Evolutionary conservation across 2,113 vertebrate genomes (phyloP), one percentile per base, ranked within the genome.

Genomic region (Python bivittatus): DNA sequence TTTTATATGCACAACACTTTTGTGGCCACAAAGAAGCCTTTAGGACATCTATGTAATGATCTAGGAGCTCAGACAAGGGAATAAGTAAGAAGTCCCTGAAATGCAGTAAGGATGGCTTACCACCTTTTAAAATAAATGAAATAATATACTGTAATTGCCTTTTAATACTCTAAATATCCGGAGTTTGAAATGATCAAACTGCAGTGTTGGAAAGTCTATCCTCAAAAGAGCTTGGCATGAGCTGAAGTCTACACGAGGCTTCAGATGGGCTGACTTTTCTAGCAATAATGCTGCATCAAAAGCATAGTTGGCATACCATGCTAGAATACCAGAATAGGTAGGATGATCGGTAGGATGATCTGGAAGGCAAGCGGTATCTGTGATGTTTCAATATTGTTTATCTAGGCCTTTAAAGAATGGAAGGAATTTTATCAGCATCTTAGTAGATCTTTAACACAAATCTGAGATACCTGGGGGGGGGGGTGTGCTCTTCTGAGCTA

Each of bases 391-490:
- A 60, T 54, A 54, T 68, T 91, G 57, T 33, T 52, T 91, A 68
- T 93, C 87, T 90, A 90, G 42, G 92, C 93, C 94, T 89, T 85
- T 94, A 92, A 56, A 96, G 89, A 93, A 96, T 88, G 94, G 93
- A 91, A 97, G 97, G 93, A 95, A 97, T 97, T 96, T 97, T 96
- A 95, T 96, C 94, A 96, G 88, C 90, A 89, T 90, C 86, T 25
- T 0, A 94, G 87, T 23, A 94, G 93, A 94, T 91, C 79, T 96
- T 64, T 91, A 72, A 95, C 52, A 84, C 23, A 91, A 94, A 84
- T 0, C 92, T 88, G 57, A 57, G 90, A 92, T 96, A 96, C 94
- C 85, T 93, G 86, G 93, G 94, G 72, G 84, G 92, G 95, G 68
- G 79, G 94, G 90, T 92, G 88, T 96, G 38, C 87, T 94, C 88